These are phyloP conservation scores for Dendroctonus ponderosae DNA, from an alignment of 1,140 invertebrate species.

Conservation along the genomic window DNA sequence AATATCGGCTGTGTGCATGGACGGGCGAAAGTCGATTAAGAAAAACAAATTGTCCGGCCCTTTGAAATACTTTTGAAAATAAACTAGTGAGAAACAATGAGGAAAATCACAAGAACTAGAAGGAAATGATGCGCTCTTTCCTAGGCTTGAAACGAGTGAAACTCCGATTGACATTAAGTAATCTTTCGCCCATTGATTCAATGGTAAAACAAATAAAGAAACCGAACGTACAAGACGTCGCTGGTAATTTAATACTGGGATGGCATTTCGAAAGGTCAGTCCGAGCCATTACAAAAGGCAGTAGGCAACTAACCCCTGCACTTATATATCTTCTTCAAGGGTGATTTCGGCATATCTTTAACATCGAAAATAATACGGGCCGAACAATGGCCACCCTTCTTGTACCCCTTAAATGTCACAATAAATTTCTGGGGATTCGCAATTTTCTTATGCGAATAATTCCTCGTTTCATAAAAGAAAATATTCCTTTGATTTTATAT, in stretches of 20 bases:
- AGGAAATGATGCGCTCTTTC: too few relatives aligned
- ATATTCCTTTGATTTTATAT: slow-evolving; percentile 24
- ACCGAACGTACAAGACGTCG: slow-evolving; percentile 11
- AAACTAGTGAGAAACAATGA: too few relatives aligned
- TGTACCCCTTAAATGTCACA: slow-evolving; percentile 33
- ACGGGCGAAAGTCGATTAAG: too few relatives aligned
- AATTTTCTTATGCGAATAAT: slow-evolving; percentile 34
- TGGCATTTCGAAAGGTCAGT: slow-evolving; percentile 45
- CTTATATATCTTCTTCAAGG: slow-evolving; percentile 44
- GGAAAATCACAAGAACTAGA: too few relatives aligned
- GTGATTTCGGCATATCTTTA: slow-evolving; percentile 41
- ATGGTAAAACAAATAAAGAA: slow-evolving; percentile 22
- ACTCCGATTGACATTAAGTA: slow-evolving; percentile 1
- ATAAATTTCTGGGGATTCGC: slow-evolving; percentile 32
- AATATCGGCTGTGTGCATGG: too few relatives aligned
- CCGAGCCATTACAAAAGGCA: slow-evolving; percentile 39
- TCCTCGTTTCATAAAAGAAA: slow-evolving; percentile 32
- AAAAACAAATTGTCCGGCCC: too few relatives aligned
- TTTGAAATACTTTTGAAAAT: too few relatives aligned
- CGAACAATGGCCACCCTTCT: slow-evolving; percentile 33
- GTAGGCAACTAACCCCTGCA: slow-evolving; percentile 39
- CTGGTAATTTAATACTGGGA: slow-evolving; percentile 13
- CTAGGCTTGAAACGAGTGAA: too few relatives aligned
- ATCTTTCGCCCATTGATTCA: not conserved
- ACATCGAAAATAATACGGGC: slow-evolving; percentile 35